These are phyloP conservation scores for Caenorhabditis inopinata DNA, from an alignment of 1,140 invertebrate genomes.

Conservation along the genomic window DNA sequence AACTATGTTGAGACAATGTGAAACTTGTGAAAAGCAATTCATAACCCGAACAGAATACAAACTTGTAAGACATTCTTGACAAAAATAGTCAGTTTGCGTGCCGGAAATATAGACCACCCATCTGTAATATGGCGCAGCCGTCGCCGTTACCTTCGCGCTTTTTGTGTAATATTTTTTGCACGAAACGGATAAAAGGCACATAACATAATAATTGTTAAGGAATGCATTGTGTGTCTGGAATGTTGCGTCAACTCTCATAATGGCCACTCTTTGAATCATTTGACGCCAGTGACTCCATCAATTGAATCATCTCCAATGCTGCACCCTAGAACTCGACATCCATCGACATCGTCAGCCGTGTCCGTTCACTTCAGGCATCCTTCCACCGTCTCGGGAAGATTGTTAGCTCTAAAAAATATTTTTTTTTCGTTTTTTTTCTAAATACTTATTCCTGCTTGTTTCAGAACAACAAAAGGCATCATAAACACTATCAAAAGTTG, in stretches of 20 bases:
- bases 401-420: background rate
- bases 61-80: background rate
- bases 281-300: background rate
- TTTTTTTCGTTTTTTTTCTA: no score
- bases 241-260: conserved; percentile 8
- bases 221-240: background rate
- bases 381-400: background rate
- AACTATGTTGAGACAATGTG: background rate
- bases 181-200: no score
- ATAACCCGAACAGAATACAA: conserved; percentile 19
- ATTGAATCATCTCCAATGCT: background rate
- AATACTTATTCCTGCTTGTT: background rate
- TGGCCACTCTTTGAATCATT: background rate
- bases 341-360: background rate
- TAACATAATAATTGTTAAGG: background rate
- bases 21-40: background rate
- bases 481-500: conserved; percentile 30
- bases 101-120: no score
- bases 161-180: no score
- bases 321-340: background rate
- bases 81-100: no score
- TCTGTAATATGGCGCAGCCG: no score
- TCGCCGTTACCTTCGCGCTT: no score
- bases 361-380: conserved; percentile 21
- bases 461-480: background rate